Evolutionary conservation across 2,888 invertebrate genomes (phyloP), one percentile per base, ranked within the genome.

Genomic region (Glyphotaelius pellucidus): DNA sequence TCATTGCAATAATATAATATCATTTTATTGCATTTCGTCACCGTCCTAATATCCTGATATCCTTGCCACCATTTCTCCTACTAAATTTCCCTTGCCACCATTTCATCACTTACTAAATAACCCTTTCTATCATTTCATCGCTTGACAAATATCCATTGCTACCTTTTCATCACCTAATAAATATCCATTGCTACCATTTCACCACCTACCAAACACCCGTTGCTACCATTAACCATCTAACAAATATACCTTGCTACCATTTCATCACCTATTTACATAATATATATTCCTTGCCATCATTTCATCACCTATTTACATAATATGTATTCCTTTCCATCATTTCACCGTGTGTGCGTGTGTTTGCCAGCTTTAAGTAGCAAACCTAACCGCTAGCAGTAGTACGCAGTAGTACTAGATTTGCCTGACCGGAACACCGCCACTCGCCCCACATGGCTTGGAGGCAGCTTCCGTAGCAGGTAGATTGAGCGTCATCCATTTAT

Each of bases 401-500:
- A 52, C 52, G 52, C 52, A 67, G 67, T 67, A 67, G 67, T 25
- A 67, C 25, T 67, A 67, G 81, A 32, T 32, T 83, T 42, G 87
- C 88, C 88, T 88, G 90, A 3, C 30, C n/a, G 67, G 32, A 85
- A 85, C 52, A 25, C 90, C 67, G 90, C 35, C 85, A 35, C 90
- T 25, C 67, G 52, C 85, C 79, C 32, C 67, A 67, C 25, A 25
- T 52, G 88, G 30, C 88, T 31, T 30, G 35, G 79, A 38, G 31
- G 25, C 88, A n/a, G 88, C 90, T 67, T 86, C 32, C 30, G 86
- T 25, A 25, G 67, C 91, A 91, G 91, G 85, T 31, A 91, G 79
- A 91, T 35, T 11, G 80, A 91, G 89, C 38, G n/a, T 19, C 91
- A 85, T 91, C 91, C 91, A 91, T 47, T 79, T 91, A 91, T 91